phyloP scores from a whole-genome alignment of 1,140 invertebrate species.

The Microvelia longipes region DNA sequence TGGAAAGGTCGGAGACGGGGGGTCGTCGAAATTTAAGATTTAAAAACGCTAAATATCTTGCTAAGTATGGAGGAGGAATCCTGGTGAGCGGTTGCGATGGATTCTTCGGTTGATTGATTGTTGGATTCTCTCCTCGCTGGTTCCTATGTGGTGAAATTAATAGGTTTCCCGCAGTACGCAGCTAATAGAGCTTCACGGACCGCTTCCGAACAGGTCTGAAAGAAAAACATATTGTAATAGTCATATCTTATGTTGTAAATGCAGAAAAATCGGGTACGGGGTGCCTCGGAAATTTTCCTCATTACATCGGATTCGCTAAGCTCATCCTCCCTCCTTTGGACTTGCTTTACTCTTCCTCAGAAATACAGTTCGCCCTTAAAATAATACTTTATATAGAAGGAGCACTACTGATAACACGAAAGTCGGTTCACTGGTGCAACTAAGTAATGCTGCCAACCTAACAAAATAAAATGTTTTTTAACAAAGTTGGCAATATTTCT shows the following conservation, averaged over 20 bases:
- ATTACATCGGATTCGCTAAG: too few relatives aligned
- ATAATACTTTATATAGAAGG: neutral
- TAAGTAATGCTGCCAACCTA: too few relatives aligned
- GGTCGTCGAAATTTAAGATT: neutral
- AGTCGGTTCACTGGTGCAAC: too few relatives aligned
- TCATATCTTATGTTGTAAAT: neutral
- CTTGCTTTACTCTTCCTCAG: neutral
- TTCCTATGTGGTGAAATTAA: slow-evolving; percentile 57
- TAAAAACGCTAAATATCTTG: neutral
- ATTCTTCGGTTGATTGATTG: neutral
- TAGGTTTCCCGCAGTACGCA: slow-evolving; percentile 92
- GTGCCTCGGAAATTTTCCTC: too few relatives aligned
- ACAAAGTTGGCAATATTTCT: too few relatives aligned
- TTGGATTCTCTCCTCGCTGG: neutral
- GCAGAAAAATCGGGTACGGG: neutral
- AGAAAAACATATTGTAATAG: slow-evolving; percentile 21
- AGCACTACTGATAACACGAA: too few relatives aligned
- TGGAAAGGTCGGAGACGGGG: too few relatives aligned
- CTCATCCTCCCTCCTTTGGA: too few relatives aligned
- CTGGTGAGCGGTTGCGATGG: neutral
- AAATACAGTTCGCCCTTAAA: neutral
- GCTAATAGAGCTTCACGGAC: slow-evolving; percentile 91
- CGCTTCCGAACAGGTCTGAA: slow-evolving; percentile 90
- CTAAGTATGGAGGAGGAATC: neutral
- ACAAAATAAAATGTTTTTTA: too few relatives aligned